These are phyloP conservation scores for Sisor rabdophorus DNA, from an alignment of 2,113 vertebrate genomes.

Conservation along the genomic window DNA sequence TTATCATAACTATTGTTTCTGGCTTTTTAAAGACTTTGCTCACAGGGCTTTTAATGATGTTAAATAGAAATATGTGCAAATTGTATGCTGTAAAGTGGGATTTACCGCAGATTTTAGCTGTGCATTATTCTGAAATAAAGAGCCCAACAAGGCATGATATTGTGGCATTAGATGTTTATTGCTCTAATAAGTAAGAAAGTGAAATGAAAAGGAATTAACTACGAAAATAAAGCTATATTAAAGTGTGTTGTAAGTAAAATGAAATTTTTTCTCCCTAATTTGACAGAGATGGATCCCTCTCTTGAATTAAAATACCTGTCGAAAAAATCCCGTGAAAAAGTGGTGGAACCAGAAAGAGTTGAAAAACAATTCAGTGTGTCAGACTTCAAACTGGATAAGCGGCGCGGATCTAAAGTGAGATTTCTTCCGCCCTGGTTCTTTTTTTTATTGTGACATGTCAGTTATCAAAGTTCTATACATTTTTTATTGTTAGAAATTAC, in stretches of 20 bases:
- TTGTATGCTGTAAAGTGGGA: not conserved
- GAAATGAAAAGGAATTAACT: not conserved
- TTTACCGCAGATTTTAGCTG: not conserved
- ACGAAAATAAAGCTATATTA: too few relatives aligned
- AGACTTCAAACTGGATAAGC: conserved; percentile 68
- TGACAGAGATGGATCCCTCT: conserved; percentile 73
- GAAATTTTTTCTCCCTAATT: not conserved
- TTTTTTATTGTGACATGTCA: not conserved
- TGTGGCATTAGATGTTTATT: not conserved
- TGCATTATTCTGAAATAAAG: not conserved
- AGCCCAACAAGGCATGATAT: not conserved
- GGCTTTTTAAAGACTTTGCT: not conserved
- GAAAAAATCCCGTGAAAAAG: conserved; percentile 77
- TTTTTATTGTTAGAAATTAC: not conserved
- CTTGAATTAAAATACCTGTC: conserved; percentile 85
- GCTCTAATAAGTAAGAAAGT: not conserved
- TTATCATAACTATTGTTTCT: not conserved
- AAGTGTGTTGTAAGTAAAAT: too few relatives aligned
- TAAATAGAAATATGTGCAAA: not conserved
- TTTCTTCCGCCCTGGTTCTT: not conserved
- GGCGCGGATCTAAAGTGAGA: conserved; percentile 71
- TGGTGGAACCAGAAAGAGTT: conserved; percentile 63
- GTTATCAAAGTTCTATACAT: not conserved
- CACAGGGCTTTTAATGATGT: not conserved
- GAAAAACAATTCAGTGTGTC: conserved; percentile 68